phyloP scores from a whole-genome alignment of 2,113 vertebrate genomes.

The Dunckerocampus dactyliophorus region DNA sequence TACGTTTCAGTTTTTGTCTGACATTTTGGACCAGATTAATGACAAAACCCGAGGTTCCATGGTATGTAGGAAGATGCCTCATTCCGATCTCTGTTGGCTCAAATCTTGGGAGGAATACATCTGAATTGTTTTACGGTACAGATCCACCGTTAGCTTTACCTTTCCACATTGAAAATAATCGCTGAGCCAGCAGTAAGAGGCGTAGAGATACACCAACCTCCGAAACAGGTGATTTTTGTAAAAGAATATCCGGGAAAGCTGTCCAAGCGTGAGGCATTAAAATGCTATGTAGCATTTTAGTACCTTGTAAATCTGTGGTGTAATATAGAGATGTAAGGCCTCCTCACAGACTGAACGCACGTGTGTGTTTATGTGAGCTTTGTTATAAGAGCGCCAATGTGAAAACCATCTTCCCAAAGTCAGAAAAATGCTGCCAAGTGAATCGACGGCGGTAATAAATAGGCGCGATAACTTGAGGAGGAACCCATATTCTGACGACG shows the following conservation, averaged over 20 bases:
- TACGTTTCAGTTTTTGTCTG: too few relatives aligned
- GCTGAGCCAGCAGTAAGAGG: slow-evolving; percentile 39
- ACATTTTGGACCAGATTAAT: too few relatives aligned
- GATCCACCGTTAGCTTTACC: slow-evolving; percentile 8
- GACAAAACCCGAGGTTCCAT: too few relatives aligned
- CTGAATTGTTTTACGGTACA: too few relatives aligned
- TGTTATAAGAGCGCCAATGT: slow-evolving; percentile 59
- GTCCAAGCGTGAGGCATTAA: slow-evolving; percentile 41
- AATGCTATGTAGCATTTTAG: slow-evolving; percentile 47
- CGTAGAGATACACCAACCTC: slow-evolving; percentile 20
- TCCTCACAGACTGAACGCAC: slow-evolving; percentile 19
- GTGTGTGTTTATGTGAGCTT: slow-evolving; percentile 15
- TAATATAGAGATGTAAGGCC: slow-evolving; percentile 46
- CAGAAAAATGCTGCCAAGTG: slow-evolving; percentile 67
- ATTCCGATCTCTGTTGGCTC: too few relatives aligned
- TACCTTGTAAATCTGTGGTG: slow-evolving; percentile 47
- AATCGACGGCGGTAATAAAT: slow-evolving; percentile 66
- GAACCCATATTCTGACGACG: slow-evolving; percentile 61
- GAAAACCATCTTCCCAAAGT: slow-evolving; percentile 74
- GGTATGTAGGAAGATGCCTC: too few relatives aligned
- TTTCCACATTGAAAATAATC: slow-evolving; percentile 31
- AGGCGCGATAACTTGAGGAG: slow-evolving; percentile 64
- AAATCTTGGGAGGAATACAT: not conserved
- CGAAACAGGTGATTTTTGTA: slow-evolving; percentile 20
- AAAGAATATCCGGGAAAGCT: slow-evolving; percentile 33